Conservation (phyloP, 37 sponge, comb jelly and placozoan species). For the Aphrocallistes beatrix region DNA sequence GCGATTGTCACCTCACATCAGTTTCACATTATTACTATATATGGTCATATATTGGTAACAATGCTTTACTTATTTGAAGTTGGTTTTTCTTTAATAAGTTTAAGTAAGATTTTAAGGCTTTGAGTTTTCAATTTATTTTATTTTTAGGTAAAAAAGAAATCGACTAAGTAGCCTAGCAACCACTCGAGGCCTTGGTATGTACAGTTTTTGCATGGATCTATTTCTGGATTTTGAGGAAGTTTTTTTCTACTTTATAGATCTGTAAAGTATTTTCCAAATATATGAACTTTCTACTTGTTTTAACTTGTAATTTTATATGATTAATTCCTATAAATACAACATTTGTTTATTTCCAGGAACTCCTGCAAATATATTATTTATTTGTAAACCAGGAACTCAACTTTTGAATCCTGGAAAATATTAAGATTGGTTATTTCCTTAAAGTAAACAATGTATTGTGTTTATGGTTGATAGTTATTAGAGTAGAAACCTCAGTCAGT, state of each 20-base stretch:
- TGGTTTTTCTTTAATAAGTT: too few species aligned
- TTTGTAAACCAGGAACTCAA: too few species aligned
- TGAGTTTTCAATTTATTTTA: background rate
- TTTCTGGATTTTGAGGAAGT: background rate
- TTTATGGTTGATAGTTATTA: too few species aligned
- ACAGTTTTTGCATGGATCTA: background rate
- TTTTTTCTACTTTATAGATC: background rate
- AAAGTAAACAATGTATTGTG: too few species aligned
- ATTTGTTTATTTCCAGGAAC: background rate
- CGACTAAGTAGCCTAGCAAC: background rate
- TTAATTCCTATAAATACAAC: background rate
- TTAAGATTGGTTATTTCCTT: too few species aligned
- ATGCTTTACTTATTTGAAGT: too few species aligned
- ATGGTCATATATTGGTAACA: too few species aligned
- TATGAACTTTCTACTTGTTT: background rate
- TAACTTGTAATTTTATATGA: background rate
- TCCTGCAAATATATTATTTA: too few species aligned
- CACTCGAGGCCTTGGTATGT: background rate
- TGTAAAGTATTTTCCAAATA: background rate
- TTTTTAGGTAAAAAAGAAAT: constrained; percentile 9
- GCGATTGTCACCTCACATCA: background rate
- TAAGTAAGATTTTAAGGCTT: background rate
- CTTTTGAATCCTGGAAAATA: too few species aligned
- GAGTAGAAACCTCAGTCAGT: too few species aligned
- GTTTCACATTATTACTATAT: background rate